These are phyloP conservation scores for Pagrus major DNA, from an alignment of 2,113 vertebrate species.

Conservation along the genomic window DNA sequence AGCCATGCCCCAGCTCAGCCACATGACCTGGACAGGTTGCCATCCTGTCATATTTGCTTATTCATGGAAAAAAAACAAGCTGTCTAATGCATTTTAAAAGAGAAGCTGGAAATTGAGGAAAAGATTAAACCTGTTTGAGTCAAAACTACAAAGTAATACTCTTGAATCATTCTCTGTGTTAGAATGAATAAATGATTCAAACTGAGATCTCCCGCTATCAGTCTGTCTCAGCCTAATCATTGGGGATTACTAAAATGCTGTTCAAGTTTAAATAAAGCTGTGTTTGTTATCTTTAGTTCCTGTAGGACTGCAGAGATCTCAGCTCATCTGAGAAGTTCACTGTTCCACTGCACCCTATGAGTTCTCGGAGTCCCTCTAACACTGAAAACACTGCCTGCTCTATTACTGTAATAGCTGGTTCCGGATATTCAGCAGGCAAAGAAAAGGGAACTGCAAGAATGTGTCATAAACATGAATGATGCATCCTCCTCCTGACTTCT, in stretches of 20 bases:
- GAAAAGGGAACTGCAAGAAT: not conserved
- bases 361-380: not conserved
- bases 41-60: too few species aligned
- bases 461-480: not conserved
- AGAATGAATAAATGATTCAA: not conserved
- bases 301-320: not conserved
- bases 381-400: not conserved
- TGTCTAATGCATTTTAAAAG: too few species aligned
- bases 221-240: not conserved
- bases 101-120: too few species aligned
- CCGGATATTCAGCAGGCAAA: not conserved
- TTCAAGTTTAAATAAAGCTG: slow-evolving; percentile 18
- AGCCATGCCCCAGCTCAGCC: too few species aligned
- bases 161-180: too few species aligned
- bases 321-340: slow-evolving; percentile 19
- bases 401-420: not conserved
- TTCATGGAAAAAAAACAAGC: too few species aligned
- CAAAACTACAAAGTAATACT: too few species aligned
- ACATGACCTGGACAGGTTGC: too few species aligned
- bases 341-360: not conserved
- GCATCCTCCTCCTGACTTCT: not conserved
- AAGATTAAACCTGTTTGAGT: too few species aligned
- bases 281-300: slow-evolving; percentile 47
- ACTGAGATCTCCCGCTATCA: not conserved
- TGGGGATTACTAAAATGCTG: slow-evolving; percentile 34